Evolutionary conservation across 2,888 invertebrate genomes (phyloP).

Genomic region (Volucella zonaria): DNA sequence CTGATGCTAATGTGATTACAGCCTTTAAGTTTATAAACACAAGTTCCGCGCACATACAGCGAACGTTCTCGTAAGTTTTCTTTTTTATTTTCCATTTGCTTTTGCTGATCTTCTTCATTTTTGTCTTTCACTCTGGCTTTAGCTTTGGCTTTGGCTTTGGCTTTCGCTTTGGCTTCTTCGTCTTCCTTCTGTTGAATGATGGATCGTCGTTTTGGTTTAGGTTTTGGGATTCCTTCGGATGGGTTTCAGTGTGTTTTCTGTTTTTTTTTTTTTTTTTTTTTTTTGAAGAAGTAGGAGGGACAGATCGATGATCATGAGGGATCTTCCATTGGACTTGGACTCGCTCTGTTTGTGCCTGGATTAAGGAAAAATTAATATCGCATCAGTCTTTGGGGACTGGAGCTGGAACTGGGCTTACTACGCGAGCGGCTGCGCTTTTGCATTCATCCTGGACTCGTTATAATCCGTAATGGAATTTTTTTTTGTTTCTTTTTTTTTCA

Average conservation of each 20-base stretch:
- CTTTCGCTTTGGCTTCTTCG: slow-evolving; percentile 56
- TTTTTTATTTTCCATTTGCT: slow-evolving; percentile 62
- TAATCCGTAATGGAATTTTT: slow-evolving; percentile 76
- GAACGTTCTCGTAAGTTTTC: slow-evolving; percentile 35
- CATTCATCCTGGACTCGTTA: slow-evolving; percentile 73
- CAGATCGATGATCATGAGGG: slow-evolving; percentile 70
- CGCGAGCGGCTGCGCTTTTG: slow-evolving; percentile 67
- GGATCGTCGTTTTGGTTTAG: slow-evolving; percentile 9
- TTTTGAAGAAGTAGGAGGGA: slow-evolving; percentile 57
- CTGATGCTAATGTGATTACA: slow-evolving; percentile 83
- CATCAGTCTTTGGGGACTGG: slow-evolving; percentile 55
- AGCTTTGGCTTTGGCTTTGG: too few species aligned
- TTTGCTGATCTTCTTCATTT: slow-evolving; percentile 65
- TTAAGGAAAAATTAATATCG: slow-evolving; percentile 72
- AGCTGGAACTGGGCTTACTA: slow-evolving; percentile 43
- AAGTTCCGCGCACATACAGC: slow-evolving; percentile 74
- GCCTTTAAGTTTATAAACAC: slow-evolving; percentile 83
- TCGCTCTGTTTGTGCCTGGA: slow-evolving; percentile 56
- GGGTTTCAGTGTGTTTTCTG: slow-evolving; percentile 11
- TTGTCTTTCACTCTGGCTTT: too few species aligned
- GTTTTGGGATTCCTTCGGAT: slow-evolving; percentile 63
- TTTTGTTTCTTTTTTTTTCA: slow-evolving; percentile 24
- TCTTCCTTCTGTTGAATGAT: slow-evolving; percentile 17
- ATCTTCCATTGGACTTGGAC: slow-evolving; percentile 47
- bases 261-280: slow-evolving; percentile 29